Evolutionary conservation across 2,113 vertebrate genomes (phyloP).

Genomic region (Leucosticte australis): DNA sequence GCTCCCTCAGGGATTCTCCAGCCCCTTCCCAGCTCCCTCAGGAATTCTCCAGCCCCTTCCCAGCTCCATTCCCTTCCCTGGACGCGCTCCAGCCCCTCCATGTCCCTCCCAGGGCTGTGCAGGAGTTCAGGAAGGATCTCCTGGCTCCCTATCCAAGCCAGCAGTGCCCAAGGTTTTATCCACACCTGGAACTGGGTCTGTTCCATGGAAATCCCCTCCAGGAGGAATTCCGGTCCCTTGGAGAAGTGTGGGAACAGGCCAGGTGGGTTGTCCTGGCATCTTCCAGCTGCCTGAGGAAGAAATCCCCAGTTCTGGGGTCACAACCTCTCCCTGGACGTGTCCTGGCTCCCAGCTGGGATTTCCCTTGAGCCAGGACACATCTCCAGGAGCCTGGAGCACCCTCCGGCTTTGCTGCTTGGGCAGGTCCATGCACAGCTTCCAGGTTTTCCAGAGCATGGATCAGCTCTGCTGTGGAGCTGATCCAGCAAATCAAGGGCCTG

Average conservation of each 20-base stretch:
- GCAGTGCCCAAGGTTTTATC: neutral
- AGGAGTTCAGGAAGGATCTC: neutral
- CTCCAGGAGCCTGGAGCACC: rapidly evolving
- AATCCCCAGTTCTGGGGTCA: neutral
- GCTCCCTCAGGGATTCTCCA: too few relatives aligned
- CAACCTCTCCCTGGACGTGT: neutral
- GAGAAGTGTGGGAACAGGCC: neutral
- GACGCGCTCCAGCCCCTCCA: rapidly evolving
- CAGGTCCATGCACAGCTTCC: neutral
- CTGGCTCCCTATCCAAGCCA: neutral
- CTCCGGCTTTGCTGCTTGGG: neutral
- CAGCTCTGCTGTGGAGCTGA: neutral
- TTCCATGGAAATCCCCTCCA: neutral
- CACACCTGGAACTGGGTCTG: neutral
- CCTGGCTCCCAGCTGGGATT: neutral
- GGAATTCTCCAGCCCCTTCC: neutral
- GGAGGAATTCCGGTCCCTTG: neutral
- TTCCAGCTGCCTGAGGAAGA: neutral
- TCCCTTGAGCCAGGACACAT: neutral
- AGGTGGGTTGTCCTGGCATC: neutral
- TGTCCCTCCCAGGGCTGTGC: neutral
- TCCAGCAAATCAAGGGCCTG: neutral
- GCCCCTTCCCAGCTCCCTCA: neutral
- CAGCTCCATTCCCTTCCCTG: neutral
- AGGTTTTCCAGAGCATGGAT: neutral